phyloP scores from a whole-genome alignment of 2,113 vertebrate species.

The Erythrocercus mccallii region DNA sequence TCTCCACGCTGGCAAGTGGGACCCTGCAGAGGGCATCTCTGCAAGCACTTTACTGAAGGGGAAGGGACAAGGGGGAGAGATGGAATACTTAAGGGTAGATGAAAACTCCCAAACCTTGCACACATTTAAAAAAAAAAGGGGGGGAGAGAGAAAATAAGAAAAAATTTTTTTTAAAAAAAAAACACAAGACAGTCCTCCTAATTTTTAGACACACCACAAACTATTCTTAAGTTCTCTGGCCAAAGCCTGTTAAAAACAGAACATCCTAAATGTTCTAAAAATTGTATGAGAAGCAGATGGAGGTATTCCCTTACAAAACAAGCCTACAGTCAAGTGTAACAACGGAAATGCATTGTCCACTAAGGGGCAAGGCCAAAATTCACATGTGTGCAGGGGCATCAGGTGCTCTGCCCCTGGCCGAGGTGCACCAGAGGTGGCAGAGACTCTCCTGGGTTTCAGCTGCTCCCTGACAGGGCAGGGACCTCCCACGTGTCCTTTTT shows the following conservation, averaged over 20 bases:
- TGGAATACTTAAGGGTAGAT: background rate
- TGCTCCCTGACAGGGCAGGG: background rate
- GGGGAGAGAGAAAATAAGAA: too few species aligned
- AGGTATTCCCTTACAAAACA: background rate
- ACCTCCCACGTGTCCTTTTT: rapidly evolving
- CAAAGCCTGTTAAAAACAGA: slow-evolving; percentile 19
- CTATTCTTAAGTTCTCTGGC: background rate
- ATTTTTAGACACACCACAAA: background rate
- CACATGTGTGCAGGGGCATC: rapidly evolving
- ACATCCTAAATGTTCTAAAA: background rate
- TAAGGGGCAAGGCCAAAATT: background rate
- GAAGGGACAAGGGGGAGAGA: background rate
- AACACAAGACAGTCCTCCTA: background rate
- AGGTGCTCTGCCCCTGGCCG: background rate
- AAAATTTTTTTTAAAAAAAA: too few species aligned
- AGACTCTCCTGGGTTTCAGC: background rate
- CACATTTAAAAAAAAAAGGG: too few species aligned
- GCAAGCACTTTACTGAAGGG: background rate
- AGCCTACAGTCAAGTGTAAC: background rate
- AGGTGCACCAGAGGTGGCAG: background rate
- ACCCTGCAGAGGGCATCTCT: background rate
- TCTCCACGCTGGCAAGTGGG: rapidly evolving
- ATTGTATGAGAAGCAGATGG: background rate
- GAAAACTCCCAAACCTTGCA: background rate
- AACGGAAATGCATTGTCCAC: background rate